These are phyloP conservation scores for Odobenus rosmarus DNA, from an alignment of 2,113 vertebrate species.

Conservation along the genomic window DNA sequence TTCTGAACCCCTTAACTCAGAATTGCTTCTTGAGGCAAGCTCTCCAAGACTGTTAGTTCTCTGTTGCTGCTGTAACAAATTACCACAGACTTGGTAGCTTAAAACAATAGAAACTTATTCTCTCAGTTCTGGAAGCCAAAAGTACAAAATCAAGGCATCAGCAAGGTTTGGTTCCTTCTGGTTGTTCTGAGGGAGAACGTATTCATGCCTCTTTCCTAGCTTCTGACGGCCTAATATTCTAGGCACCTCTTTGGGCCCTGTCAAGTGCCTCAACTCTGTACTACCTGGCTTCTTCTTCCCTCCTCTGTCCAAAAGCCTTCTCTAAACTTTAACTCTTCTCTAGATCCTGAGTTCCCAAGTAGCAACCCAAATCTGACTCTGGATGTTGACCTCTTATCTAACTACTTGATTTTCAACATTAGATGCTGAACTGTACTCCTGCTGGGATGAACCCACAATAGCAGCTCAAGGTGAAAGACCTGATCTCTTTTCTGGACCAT, in stretches of 20 bases:
- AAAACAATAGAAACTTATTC: not conserved
- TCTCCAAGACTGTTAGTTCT: not conserved
- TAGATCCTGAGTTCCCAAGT: not conserved
- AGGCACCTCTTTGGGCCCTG: not conserved
- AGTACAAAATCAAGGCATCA: not conserved
- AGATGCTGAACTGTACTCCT: not conserved
- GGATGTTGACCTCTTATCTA: not conserved
- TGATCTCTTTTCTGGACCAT: not conserved
- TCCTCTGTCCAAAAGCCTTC: not conserved
- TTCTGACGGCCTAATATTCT: not conserved
- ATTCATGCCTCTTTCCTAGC: not conserved
- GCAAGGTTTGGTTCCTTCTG: not conserved
- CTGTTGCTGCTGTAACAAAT: constrained; percentile 9
- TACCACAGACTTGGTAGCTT: not conserved
- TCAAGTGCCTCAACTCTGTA: not conserved
- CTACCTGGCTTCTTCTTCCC: not conserved
- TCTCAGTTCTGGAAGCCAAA: not conserved
- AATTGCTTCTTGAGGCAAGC: not conserved
- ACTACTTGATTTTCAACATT: not conserved
- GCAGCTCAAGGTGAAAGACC: not conserved
- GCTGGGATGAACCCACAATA: not conserved
- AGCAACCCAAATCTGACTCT: not conserved
- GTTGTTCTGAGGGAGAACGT: not conserved
- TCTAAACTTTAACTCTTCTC: not conserved
- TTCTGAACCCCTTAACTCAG: not conserved